These are phyloP conservation scores for Meteorus colon DNA, from an alignment of 2,888 invertebrate genomes.

Conservation along the genomic window DNA sequence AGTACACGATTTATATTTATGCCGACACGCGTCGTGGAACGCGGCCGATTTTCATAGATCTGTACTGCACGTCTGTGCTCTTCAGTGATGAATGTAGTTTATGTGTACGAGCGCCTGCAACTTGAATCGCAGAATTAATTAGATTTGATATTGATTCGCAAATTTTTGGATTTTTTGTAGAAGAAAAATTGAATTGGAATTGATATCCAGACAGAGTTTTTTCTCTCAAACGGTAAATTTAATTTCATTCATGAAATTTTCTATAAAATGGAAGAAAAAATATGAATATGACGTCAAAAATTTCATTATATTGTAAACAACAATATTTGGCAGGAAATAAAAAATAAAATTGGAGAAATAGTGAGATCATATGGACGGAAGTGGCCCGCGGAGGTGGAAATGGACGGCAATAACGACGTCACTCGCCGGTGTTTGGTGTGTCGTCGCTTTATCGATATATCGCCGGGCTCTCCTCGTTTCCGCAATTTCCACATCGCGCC, in stretches of 20 bases:
- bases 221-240: no score
- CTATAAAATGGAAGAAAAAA: no score
- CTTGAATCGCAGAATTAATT: background rate
- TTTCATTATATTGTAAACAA: background rate
- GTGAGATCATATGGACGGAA: slow-evolving; percentile 56
- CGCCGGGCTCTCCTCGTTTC: slow-evolving; percentile 67
- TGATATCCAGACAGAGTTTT: no score
- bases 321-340: background rate
- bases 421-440: slow-evolving; percentile 66
- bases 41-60: slow-evolving; percentile 11
- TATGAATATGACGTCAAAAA: background rate
- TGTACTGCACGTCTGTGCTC: background rate
- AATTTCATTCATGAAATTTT: no score
- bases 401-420: slow-evolving; percentile 70
- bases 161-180: no score
- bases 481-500: slow-evolving; percentile 61
- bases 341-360: slow-evolving; percentile 10
- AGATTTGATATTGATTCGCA: no score
- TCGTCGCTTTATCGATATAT: slow-evolving; percentile 68
- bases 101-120: background rate
- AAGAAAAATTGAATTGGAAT: no score
- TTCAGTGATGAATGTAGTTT: background rate
- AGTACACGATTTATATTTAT: slow-evolving; percentile 42
- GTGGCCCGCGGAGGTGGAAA: slow-evolving; percentile 70
- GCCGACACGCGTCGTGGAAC: slow-evolving; percentile 37